Percentiles rank a stretch among this genome's conserved stretches.
Evolutionary conservation across 2,113 vertebrate genomes (phyloP).

Genomic region (Boulengeromyrus knoepffleri): DNA sequence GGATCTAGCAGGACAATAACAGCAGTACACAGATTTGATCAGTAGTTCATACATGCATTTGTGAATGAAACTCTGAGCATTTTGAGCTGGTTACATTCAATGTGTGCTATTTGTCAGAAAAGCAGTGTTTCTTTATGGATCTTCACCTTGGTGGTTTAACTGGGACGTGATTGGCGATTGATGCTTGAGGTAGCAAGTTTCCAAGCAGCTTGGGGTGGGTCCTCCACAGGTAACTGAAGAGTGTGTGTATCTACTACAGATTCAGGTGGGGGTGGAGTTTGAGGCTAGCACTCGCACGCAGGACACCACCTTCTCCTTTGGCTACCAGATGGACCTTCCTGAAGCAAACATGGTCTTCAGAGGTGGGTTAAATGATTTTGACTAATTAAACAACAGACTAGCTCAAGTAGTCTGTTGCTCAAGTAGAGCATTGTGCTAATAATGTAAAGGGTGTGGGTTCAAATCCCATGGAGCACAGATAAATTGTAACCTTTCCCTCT

Average conservation of each 20-base stretch:
- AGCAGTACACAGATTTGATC: background rate
- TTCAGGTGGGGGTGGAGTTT: conserved; percentile 92
- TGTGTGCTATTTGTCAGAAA: background rate
- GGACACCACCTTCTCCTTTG: conserved; percentile 89
- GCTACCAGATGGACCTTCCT: conserved; percentile 86
- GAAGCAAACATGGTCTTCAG: conserved; percentile 85
- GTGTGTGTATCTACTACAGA: conserved; percentile 51
- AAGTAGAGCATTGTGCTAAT: background rate
- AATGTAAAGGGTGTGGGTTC: background rate
- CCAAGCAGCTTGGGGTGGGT: background rate
- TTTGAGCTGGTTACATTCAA: background rate
- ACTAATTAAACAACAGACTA: background rate
- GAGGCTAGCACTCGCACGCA: conserved; percentile 90
- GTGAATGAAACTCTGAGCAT: background rate
- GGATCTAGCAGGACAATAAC: background rate
- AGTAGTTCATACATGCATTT: background rate
- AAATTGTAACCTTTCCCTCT: background rate
- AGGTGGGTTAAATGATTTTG: conserved; percentile 57
- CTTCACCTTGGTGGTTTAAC: background rate
- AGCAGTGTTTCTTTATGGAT: background rate
- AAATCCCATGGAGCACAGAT: background rate
- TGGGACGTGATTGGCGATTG: background rate
- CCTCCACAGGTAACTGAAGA: background rate
- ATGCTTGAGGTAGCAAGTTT: background rate
- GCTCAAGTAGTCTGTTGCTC: background rate